Percentiles rank a stretch among this genome's conserved stretches.
These are phyloP conservation scores for Molanna angustata DNA, from an alignment of 2,888 invertebrate genomes.

Conservation along the genomic window DNA sequence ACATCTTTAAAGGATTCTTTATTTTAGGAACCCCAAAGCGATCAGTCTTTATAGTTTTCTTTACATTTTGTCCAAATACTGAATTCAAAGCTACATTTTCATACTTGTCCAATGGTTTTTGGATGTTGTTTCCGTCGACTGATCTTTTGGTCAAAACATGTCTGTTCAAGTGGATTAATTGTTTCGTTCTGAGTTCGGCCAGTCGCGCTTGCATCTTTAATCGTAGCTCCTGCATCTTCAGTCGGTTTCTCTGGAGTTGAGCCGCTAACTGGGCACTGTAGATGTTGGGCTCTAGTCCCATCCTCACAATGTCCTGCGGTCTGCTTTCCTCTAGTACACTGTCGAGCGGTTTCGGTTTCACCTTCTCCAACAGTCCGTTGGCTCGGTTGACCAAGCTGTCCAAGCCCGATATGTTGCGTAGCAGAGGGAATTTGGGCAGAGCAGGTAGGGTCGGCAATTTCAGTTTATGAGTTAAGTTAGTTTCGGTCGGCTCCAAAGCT, in stretches of 20 bases:
- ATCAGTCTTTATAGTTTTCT: no score
- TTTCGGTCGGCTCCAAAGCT: not conserved
- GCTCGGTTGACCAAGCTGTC: slow-evolving; percentile 34
- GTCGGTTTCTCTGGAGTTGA: slow-evolving; percentile 17
- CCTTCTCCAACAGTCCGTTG: slow-evolving; percentile 38
- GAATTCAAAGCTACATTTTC: no score
- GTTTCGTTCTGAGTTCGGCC: slow-evolving; percentile 10
- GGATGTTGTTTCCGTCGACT: not conserved
- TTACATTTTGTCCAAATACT: no score
- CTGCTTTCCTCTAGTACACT: not conserved
- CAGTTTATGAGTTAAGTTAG: not conserved
- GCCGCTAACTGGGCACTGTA: slow-evolving; percentile 2
- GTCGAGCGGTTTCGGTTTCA: slow-evolving; percentile 10
- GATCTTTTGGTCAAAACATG: slow-evolving; percentile 9
- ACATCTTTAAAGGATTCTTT: no score
- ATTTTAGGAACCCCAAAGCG: no score
- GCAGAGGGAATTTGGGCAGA: not conserved
- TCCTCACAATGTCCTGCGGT: slow-evolving; percentile 10
- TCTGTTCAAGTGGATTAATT: not conserved
- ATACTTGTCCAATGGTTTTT: no score
- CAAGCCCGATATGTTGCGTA: slow-evolving; percentile 27
- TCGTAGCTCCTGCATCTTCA: slow-evolving; percentile 25
- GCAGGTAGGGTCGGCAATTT: not conserved
- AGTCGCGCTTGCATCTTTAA: slow-evolving; percentile 31
- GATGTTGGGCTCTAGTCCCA: not conserved